Percentiles rank a stretch among this genome's conserved stretches.
Conservation (phyloP, 2,113 vertebrate genomes). For the Oreotrochilus melanogaster region DNA sequence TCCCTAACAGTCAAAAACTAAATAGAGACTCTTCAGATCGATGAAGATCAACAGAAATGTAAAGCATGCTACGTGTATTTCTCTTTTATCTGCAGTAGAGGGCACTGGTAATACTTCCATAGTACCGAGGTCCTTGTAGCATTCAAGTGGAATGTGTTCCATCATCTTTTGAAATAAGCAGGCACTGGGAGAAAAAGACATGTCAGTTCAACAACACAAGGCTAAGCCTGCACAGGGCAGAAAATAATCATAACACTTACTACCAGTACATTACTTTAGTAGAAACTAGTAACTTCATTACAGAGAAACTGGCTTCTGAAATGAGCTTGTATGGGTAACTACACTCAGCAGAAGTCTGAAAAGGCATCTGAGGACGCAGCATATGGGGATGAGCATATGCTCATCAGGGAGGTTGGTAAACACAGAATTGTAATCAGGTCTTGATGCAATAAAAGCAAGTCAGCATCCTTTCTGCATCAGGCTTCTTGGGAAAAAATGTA, state of each 20-base stretch:
- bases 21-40: not conserved
- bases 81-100: not conserved
- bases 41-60: not conserved
- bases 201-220: not conserved
- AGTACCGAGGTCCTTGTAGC: not conserved
- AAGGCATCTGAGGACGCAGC: not conserved
- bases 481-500: not conserved
- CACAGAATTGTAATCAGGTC: not conserved
- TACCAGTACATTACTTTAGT: not conserved
- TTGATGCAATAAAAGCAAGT: slow-evolving; percentile 15
- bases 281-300: not conserved
- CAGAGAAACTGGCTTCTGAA: not conserved
- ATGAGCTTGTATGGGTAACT: not conserved
- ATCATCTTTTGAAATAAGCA: not conserved
- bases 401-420: not conserved
- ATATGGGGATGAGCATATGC: not conserved
- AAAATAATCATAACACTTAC: not conserved
- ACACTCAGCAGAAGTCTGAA: not conserved
- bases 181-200: not conserved
- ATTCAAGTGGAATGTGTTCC: not conserved
- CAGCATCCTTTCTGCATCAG: not conserved
- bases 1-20: not conserved
- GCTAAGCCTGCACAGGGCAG: not conserved
- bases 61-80: not conserved
- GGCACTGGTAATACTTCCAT: not conserved